Evolutionary conservation across 2,113 vertebrate species (phyloP).

Genomic region (Motacilla alba): DNA sequence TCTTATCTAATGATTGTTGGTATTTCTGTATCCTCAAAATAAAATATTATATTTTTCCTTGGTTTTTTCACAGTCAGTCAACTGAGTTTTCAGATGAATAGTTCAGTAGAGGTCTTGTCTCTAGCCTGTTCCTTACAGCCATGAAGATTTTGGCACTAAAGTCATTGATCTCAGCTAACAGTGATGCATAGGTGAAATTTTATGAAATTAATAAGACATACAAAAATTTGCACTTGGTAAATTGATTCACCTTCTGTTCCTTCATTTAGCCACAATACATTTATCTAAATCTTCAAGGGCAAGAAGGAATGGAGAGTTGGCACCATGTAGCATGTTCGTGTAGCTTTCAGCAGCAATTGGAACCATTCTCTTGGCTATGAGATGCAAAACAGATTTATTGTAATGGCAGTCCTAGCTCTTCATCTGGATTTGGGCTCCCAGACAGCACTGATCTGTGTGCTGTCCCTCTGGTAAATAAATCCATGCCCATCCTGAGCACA

Average conservation of each 20-base stretch:
- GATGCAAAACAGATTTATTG: background rate
- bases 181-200: background rate
- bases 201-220: background rate
- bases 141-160: background rate
- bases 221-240: background rate
- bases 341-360: background rate
- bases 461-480: background rate
- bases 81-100: background rate
- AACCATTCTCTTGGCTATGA: background rate
- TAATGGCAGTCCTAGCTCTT: background rate
- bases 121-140: background rate
- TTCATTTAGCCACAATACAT: background rate
- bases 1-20: background rate
- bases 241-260: background rate
- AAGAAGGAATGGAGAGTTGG: background rate
- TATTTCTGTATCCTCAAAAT: background rate
- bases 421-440: background rate
- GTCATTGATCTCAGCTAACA: background rate
- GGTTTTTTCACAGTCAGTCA: background rate
- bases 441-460: background rate
- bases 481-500: background rate
- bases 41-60: background rate
- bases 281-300: background rate
- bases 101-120: background rate
- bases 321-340: rapidly evolving